These are phyloP conservation scores for Cancer borealis DNA, from an alignment of 2,888 invertebrate genomes.

Conservation along the genomic window DNA sequence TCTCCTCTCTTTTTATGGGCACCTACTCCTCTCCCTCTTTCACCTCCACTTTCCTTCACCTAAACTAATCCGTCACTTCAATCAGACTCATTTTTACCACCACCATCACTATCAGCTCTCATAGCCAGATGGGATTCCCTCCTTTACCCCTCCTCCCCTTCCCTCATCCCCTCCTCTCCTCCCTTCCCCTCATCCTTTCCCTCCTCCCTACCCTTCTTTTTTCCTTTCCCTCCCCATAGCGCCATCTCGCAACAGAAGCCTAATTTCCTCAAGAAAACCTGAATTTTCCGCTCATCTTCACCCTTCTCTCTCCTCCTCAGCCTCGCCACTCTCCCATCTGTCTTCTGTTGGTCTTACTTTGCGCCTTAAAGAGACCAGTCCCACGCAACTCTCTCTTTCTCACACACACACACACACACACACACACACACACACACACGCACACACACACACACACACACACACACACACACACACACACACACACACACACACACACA, in stretches of 20 bases:
- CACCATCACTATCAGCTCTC: too few relatives aligned
- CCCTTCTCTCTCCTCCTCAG: neutral
- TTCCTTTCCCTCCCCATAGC: neutral
- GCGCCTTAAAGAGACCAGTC: too few relatives aligned
- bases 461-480: too few relatives aligned
- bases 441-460: too few relatives aligned
- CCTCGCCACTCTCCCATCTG: neutral
- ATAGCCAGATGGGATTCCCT: neutral
- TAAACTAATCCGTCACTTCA: constrained; percentile 9
- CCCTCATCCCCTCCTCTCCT: neutral
- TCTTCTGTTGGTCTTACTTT: neutral
- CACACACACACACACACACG: too few relatives aligned
- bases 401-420: too few relatives aligned
- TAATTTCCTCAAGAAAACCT: constrained; percentile 2
- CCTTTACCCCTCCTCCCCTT: neutral
- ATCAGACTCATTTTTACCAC: neutral
- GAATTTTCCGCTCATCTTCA: constrained; percentile 40
- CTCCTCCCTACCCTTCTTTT: neutral
- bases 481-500: too few relatives aligned
- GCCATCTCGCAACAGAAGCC: neutral
- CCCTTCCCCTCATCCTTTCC: neutral
- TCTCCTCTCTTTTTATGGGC: neutral
- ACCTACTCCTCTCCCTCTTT: neutral
- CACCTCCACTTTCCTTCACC: neutral
- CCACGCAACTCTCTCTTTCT: too few relatives aligned